A percentile compares a stretch with the other conserved stretches of the same genome.
Conservation (phyloP, 2,888 invertebrate genomes). For the Phorcus lineatus region DNA sequence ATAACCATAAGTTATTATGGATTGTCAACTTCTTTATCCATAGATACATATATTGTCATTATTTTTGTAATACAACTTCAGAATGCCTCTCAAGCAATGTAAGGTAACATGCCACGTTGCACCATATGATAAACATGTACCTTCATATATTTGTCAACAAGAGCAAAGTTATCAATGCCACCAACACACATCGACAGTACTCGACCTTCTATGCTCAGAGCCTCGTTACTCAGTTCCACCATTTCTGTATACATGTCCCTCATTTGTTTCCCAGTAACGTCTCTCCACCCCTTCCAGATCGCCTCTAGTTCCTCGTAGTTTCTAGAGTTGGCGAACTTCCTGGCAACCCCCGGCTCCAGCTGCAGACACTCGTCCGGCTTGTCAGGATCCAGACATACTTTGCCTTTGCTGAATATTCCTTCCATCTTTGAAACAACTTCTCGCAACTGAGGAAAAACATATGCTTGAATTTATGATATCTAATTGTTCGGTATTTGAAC, state of each 20-base stretch:
- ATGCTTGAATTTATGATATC: background rate
- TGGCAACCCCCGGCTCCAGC: constrained; percentile 43
- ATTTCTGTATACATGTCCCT: constrained; percentile 87
- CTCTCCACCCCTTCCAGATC: constrained; percentile 89
- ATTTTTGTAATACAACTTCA: too few species aligned
- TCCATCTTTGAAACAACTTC: constrained; percentile 47
- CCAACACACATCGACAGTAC: too few species aligned
- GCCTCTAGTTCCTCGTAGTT: constrained; percentile 86
- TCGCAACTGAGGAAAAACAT: constrained; percentile 43
- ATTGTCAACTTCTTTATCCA: too few species aligned
- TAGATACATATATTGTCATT: too few species aligned
- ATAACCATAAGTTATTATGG: too few species aligned
- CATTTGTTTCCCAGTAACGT: constrained; percentile 86
- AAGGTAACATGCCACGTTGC: too few species aligned
- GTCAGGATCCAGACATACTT: constrained; percentile 47
- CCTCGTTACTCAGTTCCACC: constrained; percentile 87
- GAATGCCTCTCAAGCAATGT: too few species aligned
- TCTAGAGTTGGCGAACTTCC: constrained; percentile 70
- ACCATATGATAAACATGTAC: too few species aligned
- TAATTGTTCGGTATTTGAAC: too few species aligned
- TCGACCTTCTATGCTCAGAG: constrained; percentile 77
- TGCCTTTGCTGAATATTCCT: constrained; percentile 51
- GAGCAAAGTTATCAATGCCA: too few species aligned
- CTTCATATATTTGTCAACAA: too few species aligned
- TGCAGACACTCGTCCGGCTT: constrained; percentile 41